Evolutionary conservation across 2,888 invertebrate genomes (phyloP).

Genomic region (Serripes groenlandicus): DNA sequence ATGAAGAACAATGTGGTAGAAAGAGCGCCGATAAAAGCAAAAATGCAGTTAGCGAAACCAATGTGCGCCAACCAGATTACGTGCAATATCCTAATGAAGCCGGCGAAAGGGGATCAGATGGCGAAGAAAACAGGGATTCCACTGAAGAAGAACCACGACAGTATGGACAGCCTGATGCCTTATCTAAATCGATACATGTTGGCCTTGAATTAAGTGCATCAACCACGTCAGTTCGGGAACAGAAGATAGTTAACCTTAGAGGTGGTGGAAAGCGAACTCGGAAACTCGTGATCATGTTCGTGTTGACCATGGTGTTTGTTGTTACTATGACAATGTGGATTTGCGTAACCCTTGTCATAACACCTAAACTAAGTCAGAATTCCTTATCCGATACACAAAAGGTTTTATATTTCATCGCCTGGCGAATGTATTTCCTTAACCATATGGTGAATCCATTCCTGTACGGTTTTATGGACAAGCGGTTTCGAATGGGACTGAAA

Average conservation of each 20-base stretch:
- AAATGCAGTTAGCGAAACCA: neutral
- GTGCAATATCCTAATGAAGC: neutral
- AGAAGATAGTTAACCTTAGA: neutral
- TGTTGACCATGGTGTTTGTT: constrained; percentile 10
- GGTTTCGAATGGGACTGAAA: constrained; percentile 2
- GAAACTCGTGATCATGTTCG: constrained; percentile 11
- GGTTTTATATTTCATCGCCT: neutral
- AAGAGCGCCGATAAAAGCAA: neutral
- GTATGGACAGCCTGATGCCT: too few species aligned
- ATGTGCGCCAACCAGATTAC: neutral
- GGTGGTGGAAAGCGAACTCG: neutral
- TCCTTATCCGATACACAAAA: neutral
- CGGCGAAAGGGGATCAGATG: neutral
- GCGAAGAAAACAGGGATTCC: neutral
- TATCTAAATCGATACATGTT: too few species aligned
- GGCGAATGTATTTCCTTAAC: constrained; percentile 8
- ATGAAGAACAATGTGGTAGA: too few species aligned
- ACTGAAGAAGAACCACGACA: too few species aligned
- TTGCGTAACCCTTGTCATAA: neutral
- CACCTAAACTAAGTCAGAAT: neutral
- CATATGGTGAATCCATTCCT: constrained; percentile 12
- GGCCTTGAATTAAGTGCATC: too few species aligned
- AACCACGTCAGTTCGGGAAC: too few species aligned
- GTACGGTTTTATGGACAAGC: constrained; percentile 3
- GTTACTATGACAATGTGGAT: constrained; percentile 11